Evolutionary conservation across 2,797 vertebrate species (phyloP).

Genomic region (Micrastur ruficollis): DNA sequence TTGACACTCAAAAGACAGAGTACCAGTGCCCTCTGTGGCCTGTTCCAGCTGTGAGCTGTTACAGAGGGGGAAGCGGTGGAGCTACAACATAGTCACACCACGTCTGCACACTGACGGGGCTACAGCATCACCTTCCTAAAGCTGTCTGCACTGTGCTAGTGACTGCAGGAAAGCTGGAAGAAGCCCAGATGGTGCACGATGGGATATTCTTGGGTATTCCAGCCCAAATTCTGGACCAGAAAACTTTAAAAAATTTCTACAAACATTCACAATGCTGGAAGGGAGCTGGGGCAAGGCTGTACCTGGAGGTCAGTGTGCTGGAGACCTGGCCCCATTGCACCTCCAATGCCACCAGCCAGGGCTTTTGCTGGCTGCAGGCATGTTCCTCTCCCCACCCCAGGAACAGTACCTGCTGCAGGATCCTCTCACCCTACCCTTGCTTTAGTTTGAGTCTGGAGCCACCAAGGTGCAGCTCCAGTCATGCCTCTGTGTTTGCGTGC

Average conservation of each 20-base stretch:
- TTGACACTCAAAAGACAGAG: background rate
- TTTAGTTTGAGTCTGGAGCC: background rate
- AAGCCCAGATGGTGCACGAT: background rate
- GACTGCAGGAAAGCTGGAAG: background rate
- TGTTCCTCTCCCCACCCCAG: background rate
- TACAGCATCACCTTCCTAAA: background rate
- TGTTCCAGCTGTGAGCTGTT: background rate
- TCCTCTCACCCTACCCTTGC: background rate
- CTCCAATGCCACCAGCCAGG: background rate
- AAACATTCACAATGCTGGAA: background rate
- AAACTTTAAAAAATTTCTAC: background rate
- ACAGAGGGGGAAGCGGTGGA: background rate
- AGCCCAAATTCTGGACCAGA: background rate
- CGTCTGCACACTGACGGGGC: rapidly evolving
- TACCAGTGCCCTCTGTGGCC: background rate
- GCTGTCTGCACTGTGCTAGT: background rate
- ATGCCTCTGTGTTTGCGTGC: background rate
- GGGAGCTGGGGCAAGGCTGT: background rate
- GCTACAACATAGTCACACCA: background rate
- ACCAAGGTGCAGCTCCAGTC: background rate
- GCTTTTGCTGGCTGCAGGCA: background rate
- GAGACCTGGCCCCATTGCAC: background rate
- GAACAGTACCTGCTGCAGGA: background rate
- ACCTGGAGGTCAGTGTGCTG: background rate
- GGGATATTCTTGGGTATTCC: background rate